Conservation (phyloP, 1,140 invertebrate species). For the Stratiolaelaps scimitus region DNA sequence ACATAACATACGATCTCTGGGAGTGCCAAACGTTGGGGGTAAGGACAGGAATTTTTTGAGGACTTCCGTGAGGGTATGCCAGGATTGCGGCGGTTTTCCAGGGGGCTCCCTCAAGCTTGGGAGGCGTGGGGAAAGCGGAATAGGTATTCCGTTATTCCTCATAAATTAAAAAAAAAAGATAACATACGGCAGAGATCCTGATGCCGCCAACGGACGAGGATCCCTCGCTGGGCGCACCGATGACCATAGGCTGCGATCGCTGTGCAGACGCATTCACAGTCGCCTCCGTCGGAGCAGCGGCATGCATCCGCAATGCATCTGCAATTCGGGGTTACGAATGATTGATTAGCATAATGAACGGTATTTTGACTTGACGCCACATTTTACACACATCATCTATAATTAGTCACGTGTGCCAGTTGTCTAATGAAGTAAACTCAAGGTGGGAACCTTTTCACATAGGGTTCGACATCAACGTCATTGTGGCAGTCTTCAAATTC, state of each 20-base stretch:
- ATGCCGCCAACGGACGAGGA: conserved; percentile 60
- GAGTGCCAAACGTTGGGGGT: no score
- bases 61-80: no score
- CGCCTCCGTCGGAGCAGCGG: conserved; percentile 71
- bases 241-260: conserved; percentile 71
- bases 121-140: no score
- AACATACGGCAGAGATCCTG: conserved; percentile 69
- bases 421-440: conserved; percentile 30
- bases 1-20: no score
- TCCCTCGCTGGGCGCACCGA: conserved; percentile 52
- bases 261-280: conserved; percentile 78
- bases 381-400: conserved; percentile 27
- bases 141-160: no score
- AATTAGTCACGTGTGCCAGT: conserved; percentile 10
- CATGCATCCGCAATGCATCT: conserved; percentile 67
- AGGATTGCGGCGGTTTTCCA: no score
- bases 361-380: conserved; percentile 13
- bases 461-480: conserved; percentile 58
- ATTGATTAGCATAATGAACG: conserved; percentile 32
- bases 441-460: conserved; percentile 44
- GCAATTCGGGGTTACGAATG: background rate
- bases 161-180: no score
- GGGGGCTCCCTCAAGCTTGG: no score
- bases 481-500: conserved; percentile 62
- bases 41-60: no score